Conservation (phyloP, 2,888 invertebrate species). For the Drosophila quinaria region DNA sequence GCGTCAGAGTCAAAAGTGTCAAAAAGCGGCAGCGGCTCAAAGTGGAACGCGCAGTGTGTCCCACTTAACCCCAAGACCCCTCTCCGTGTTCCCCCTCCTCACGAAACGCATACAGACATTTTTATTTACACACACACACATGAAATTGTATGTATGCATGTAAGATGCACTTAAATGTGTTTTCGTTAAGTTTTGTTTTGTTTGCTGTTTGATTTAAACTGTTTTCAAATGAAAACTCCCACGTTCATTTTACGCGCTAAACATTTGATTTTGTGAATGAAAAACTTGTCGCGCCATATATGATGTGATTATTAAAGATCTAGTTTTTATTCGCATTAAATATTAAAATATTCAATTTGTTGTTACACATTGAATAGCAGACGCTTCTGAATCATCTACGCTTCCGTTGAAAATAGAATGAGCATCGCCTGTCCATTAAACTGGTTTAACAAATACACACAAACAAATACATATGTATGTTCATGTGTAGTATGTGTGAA, state of each 20-base stretch:
- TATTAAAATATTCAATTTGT: conserved; percentile 39
- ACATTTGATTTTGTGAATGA: conserved; percentile 66
- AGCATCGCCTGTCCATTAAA: conserved; percentile 45
- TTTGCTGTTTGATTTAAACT: conserved; percentile 52
- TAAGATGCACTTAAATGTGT: conserved; percentile 15
- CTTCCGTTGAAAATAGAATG: conserved; percentile 47
- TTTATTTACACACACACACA: not conserved
- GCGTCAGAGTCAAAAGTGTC: conserved; percentile 57
- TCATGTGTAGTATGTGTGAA: conserved; percentile 33
- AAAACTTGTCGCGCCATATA: conserved; percentile 69
- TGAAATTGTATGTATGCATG: not conserved
- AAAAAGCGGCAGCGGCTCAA: conserved; percentile 44
- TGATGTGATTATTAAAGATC: conserved; percentile 34
- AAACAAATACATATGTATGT: conserved; percentile 7
- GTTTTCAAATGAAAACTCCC: conserved; percentile 57
- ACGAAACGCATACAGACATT: conserved; percentile 1
- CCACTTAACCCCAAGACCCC: conserved; percentile 62
- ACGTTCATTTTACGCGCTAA: conserved; percentile 48
- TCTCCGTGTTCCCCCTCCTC: not conserved
- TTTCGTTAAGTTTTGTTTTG: conserved; percentile 18
- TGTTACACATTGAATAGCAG: conserved; percentile 44
- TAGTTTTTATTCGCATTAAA: conserved; percentile 23
- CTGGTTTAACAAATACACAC: conserved; percentile 52
- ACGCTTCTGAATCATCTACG: conserved; percentile 64
- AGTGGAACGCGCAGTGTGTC: conserved; percentile 70